Percentiles rank a stretch among this genome's conserved stretches.
phyloP scores from a whole-genome alignment of 2,113 vertebrate genomes.

The Brachypodius melanocephalos region DNA sequence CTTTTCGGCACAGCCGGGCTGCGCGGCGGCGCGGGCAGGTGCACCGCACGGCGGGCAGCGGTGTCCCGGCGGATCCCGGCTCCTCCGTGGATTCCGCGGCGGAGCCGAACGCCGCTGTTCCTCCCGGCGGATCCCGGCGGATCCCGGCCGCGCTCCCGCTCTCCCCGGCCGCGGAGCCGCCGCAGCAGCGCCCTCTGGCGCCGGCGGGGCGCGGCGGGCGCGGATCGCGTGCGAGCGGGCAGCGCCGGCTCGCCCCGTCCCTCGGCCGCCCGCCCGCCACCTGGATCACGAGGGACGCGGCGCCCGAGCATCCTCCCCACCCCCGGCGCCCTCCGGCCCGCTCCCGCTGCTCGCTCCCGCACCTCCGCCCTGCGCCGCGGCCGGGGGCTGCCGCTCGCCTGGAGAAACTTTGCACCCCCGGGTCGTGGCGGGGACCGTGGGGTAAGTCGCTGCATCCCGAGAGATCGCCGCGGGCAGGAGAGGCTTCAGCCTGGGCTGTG shows the following conservation, averaged over 20 bases:
- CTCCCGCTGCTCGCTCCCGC: not conserved
- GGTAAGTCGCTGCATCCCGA: not conserved
- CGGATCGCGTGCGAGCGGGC: conserved; percentile 27
- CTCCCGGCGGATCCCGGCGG: not conserved
- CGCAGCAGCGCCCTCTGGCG: no score
- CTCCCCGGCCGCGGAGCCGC: no score
- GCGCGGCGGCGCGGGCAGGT: not conserved
- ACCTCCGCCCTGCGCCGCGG: not conserved
- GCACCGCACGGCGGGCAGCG: not conserved
- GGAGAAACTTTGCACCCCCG: conserved; percentile 15
- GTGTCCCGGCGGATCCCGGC: not conserved
- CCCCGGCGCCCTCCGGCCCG: not conserved
- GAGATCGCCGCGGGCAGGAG: not conserved
- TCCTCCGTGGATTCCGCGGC: not conserved
- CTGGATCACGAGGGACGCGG: conserved; percentile 50
- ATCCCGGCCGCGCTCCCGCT: not conserved
- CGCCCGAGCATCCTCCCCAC: conserved; percentile 43
- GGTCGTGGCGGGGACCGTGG: conserved; percentile 2
- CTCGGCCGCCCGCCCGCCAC: conserved; percentile 38
- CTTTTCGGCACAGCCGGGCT: not conserved
- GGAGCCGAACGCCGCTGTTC: not conserved
- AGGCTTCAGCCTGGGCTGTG: not conserved
- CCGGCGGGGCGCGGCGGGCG: no score
- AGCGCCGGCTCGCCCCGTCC: not conserved
- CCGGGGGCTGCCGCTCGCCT: not conserved